phyloP scores from a whole-genome alignment of 2,888 invertebrate genomes.

The Lydus trimaculatus region DNA sequence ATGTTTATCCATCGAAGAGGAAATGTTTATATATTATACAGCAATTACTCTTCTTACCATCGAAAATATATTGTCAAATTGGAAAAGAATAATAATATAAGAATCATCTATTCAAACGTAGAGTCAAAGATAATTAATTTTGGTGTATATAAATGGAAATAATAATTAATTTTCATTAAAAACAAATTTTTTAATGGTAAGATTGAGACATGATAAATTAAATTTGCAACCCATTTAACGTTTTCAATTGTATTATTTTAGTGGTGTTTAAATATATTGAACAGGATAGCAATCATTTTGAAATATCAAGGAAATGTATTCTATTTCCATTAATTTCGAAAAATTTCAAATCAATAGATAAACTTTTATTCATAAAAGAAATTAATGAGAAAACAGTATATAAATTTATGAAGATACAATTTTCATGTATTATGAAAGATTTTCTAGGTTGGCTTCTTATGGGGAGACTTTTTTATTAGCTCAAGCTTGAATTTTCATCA shows the following conservation, averaged over 20 bases:
- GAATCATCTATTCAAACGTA: slow-evolving; percentile 15
- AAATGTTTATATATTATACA: slow-evolving; percentile 7
- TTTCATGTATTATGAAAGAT: slow-evolving; percentile 15
- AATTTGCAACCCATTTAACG: slow-evolving; percentile 13
- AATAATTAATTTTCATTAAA: slow-evolving; percentile 23
- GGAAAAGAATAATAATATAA: slow-evolving; percentile 3
- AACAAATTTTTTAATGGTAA: slow-evolving; percentile 21
- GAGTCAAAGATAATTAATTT: slow-evolving; percentile 23
- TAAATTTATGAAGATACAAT: background rate
- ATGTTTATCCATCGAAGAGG: background rate
- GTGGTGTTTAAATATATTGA: slow-evolving; percentile 1
- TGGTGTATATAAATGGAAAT: too few species aligned
- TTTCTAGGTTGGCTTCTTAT: slow-evolving; percentile 13
- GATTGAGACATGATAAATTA: slow-evolving; percentile 21
- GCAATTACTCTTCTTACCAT: background rate
- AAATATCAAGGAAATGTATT: background rate
- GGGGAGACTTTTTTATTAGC: slow-evolving; percentile 24
- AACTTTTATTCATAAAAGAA: background rate
- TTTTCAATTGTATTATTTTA: slow-evolving; percentile 6
- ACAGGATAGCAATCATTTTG: background rate
- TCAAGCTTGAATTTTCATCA: slow-evolving; percentile 17
- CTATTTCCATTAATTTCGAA: background rate
- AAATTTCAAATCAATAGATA: background rate
- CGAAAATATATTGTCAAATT: slow-evolving; percentile 14
- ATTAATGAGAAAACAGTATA: background rate